Base-by-base conservation (phyloP, 2,888 invertebrate genomes). In the Lamproptera curius region DNA sequence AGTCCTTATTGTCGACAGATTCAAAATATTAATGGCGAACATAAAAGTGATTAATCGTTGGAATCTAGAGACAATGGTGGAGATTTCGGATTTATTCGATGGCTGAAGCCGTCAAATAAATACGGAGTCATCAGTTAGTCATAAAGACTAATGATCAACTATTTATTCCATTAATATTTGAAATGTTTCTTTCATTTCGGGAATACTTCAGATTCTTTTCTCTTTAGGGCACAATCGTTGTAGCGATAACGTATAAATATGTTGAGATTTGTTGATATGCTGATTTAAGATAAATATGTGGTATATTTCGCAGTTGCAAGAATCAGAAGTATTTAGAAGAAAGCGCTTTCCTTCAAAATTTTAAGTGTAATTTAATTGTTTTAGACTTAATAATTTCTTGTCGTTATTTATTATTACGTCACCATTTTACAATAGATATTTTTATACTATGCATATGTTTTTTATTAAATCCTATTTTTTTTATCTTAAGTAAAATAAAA, bases 21-120 rank as follows among this genome's bases (percentile, higher is more conserved):
- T 79, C 80, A 76, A 78, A 76, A 76, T 85, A 86, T 85, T 86
- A 86, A 85, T 86, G 84, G 79, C 79, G 63, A 70, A 72, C 73
- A 83, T 86, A 85, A 85, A 85, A 83, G 80, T 85, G 83, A 86
- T 84, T 79, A 81, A 85, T 80, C 79, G 66, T 57, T 55, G 61
- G 70, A 74, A 79, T 83, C 76, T 75, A 74, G 76, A 79, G 80
- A 85, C 83, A 84, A 83, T 80, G 76, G 72, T 65, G 61, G 62
- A 73, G 67, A 73, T 70, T 65, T 67, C 68, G 71, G 76, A 81
- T 84, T 84, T 84, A 84, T 85, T 79, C 79, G 76, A 70, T 69
- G 67, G 62, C 65, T 68, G 66, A 61, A 59, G 63, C 76, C 31
- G 31, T 31, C 11, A 31, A 31, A 31, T 31, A 31, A 31, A 31